Percentiles rank a stretch among this genome's conserved stretches.
phyloP scores from a whole-genome alignment of 2,888 invertebrate species.

The Drosophila neonasuta region DNA sequence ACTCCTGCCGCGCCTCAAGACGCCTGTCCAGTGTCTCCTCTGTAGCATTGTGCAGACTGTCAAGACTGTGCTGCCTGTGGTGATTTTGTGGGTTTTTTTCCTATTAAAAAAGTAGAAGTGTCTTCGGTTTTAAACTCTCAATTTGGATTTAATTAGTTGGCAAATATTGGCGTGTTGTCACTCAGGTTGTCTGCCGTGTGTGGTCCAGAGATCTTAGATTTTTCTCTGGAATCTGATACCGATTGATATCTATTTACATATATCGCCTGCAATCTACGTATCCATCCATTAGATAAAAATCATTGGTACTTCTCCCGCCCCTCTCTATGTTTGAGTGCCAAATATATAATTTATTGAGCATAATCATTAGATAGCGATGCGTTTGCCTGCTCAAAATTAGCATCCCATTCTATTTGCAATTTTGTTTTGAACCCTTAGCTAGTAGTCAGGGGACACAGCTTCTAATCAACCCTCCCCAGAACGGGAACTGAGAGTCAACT shows the following conservation, averaged over 20 bases:
- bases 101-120: constrained; percentile 55
- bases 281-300: constrained; percentile 38
- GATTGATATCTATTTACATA: neutral
- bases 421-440: constrained; percentile 15
- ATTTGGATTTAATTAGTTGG: constrained; percentile 69
- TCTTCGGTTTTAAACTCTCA: constrained; percentile 48
- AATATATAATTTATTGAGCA: constrained; percentile 73
- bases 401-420: constrained; percentile 67
- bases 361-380: constrained; percentile 63
- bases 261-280: neutral
- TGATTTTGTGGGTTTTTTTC: constrained; percentile 72
- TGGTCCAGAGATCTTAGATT: constrained; percentile 29
- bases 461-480: constrained; percentile 18
- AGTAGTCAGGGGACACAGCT: constrained; percentile 12
- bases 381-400: constrained; percentile 67
- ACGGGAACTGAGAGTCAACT: neutral
- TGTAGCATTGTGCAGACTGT: neutral
- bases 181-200: constrained; percentile 41
- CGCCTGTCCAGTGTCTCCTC: constrained; percentile 23
- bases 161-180: constrained; percentile 53
- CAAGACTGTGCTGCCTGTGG: constrained; percentile 48
- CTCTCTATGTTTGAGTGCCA: constrained; percentile 61
- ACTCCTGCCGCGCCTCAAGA: constrained; percentile 59
- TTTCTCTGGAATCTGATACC: constrained; percentile 35
- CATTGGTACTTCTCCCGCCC: constrained; percentile 8